phyloP scores from a whole-genome alignment of 2,113 vertebrate species.

The Oceanodroma tethys region DNA sequence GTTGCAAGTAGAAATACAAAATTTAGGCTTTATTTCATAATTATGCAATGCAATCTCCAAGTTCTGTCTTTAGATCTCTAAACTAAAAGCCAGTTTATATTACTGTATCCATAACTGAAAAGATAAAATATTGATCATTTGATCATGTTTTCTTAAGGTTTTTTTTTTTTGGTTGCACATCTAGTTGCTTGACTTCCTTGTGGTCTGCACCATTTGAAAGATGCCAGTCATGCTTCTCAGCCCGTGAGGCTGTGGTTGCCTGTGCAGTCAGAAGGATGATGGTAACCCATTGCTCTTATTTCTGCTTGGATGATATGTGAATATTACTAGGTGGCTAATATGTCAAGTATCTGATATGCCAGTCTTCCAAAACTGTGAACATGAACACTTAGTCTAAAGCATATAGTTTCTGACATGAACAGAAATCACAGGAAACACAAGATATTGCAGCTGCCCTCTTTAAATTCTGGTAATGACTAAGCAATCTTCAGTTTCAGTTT shows the following conservation, averaged over 20 bases:
- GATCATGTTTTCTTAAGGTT: neutral
- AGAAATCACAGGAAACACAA: neutral
- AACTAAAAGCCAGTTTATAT: neutral
- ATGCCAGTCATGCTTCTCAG: neutral
- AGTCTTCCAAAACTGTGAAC: neutral
- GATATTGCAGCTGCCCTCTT: neutral
- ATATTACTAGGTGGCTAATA: neutral
- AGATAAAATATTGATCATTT: neutral
- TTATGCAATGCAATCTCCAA: neutral
- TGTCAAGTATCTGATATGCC: too few species aligned
- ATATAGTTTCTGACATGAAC: neutral
- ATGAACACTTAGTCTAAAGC: rapidly evolving
- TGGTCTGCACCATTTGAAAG: neutral
- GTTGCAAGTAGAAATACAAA: neutral
- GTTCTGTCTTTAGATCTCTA: neutral
- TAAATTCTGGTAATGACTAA: neutral
- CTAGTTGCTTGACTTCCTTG: neutral
- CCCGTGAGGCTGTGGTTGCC: neutral
- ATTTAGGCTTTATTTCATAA: neutral
- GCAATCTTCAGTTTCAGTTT: neutral
- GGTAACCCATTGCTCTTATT: neutral
- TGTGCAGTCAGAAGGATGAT: rapidly evolving
- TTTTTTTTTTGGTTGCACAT: neutral
- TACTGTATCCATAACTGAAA: neutral
- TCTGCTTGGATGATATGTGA: rapidly evolving